phyloP scores from a whole-genome alignment of 2,888 invertebrate species.

The Microctonus aethiopoides region DNA sequence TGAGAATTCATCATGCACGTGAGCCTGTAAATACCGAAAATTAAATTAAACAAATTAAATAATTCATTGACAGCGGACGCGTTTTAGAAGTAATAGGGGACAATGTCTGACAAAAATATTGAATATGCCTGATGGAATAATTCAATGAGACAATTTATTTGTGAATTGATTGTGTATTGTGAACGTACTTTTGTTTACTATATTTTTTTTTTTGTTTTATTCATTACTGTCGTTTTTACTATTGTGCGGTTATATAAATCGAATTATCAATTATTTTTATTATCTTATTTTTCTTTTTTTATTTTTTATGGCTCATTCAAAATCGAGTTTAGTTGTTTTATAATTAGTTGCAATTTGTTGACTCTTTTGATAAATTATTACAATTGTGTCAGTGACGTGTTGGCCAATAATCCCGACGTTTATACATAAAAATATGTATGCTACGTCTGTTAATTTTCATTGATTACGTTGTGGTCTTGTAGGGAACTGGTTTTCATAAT shows the following conservation, averaged over 20 bases:
- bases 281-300: background rate
- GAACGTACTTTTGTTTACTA: background rate
- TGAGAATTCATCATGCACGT: constrained; percentile 88
- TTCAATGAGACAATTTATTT: background rate
- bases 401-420: background rate
- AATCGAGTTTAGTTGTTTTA: constrained; percentile 3
- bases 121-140: background rate
- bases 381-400: background rate
- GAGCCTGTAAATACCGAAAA: constrained; percentile 88
- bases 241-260: background rate
- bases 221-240: background rate
- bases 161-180: background rate
- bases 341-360: constrained; percentile 24
- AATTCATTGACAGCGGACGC: background rate
- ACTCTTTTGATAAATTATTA: background rate
- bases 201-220: too few species aligned
- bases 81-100: background rate
- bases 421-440: background rate
- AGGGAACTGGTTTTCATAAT: constrained; percentile 38
- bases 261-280: background rate
- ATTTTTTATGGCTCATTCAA: constrained; percentile 6
- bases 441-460: constrained; percentile 34
- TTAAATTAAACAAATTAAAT: too few species aligned
- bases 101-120: background rate
- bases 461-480: constrained; percentile 38